Base-by-base conservation (phyloP, 2,113 vertebrate species). In the Rhagologus leucostigma region DNA sequence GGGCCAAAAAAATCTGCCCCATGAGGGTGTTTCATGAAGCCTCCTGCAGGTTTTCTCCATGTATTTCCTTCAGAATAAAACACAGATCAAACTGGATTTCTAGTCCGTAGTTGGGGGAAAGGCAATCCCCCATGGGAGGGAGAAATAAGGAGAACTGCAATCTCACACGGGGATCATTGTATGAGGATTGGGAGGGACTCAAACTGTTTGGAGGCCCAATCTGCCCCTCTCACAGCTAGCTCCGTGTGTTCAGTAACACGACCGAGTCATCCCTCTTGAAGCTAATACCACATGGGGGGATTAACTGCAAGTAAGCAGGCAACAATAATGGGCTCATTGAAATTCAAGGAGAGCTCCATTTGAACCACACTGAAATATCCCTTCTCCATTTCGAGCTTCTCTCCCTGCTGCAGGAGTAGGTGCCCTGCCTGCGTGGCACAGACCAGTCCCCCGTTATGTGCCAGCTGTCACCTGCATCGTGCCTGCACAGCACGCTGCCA, bases 271-370 rank as follows among this genome's bases (percentile, higher is more conserved):
- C 46, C 68, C 64, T 63, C 79, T 30, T 16, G 14, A 62, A 23
- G 29, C 26, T 82, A 71, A 94, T 46, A 57, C 62, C 16, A 5
- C 33, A 9, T 20, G 71, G 50, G 19, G 49, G 73, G 90, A 94
- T 84, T 83, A 94, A 73, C 62, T n/a, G 29, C 5, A 7, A 80
- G 63, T 62, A 53, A 83, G 59, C 65, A 44, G 53, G 67, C 85
- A 73, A 87, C 82, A 93, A 83, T 75, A 93, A 87, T 1, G 3
- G 70, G 44, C 71, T 96, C 85, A 90, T 49, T 93, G 90, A 94
- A 84, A 94, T 92, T 84, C 94, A 90, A 44, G 74, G 35, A 56
- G 69, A 87, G 75, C 62, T 75, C 30, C 0, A 1, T 53, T 67
- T 68, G 11, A 19, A 22, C 35, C 59, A 12, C 7, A 1, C 8